Evolutionary conservation across 1,140 invertebrate genomes (phyloP), one percentile per base, ranked within the genome.

Genomic region (Mizuhopecten yessoensis): DNA sequence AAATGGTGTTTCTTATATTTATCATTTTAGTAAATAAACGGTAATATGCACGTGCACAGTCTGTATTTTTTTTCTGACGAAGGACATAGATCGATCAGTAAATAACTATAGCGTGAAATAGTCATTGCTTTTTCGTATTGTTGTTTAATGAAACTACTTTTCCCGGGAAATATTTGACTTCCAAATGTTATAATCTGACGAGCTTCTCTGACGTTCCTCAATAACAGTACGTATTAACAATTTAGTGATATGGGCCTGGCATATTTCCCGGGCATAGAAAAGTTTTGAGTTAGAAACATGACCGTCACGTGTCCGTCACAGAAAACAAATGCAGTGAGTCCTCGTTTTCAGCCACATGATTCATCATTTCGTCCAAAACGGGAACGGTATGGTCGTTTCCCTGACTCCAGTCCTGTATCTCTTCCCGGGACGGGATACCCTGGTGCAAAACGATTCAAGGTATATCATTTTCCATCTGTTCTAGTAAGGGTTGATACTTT

Each of bases 401-500:
- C n/a, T n/a, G n/a, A n/a, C n/a, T n/a, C n/a, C n/a, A n/a, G n/a
- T n/a, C n/a, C n/a, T n/a, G n/a, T n/a, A n/a, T n/a, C n/a, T n/a
- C n/a, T n/a, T 90, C 90, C 49, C 42, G 57, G n/a, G 45, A 57
- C 34, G 45, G 90, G 20, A 90, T 20, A 23, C 87, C 87, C 86
- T 90, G 90, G 42, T 90, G 89, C n/a, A 90, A 86, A 1, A 86
- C 36, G 0, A 92, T 39, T 34, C 75, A 75, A 9, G 88, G 88
- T 45, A 92, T 90, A 11, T 88, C 0, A 33, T 88, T 7, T 34
- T 88, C 88, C 92, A 92, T 92, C 2, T 90, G 87, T 13, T 91
- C 92, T 34, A 91, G 91, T 34, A 92, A 34, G 0, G 86, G 88
- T 88, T 92, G 92, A 34, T 91, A 88, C 88, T 90, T 88, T n/a